Evolutionary conservation across 2,797 vertebrate species (phyloP).

Genomic region (Dryobates pubescens): DNA sequence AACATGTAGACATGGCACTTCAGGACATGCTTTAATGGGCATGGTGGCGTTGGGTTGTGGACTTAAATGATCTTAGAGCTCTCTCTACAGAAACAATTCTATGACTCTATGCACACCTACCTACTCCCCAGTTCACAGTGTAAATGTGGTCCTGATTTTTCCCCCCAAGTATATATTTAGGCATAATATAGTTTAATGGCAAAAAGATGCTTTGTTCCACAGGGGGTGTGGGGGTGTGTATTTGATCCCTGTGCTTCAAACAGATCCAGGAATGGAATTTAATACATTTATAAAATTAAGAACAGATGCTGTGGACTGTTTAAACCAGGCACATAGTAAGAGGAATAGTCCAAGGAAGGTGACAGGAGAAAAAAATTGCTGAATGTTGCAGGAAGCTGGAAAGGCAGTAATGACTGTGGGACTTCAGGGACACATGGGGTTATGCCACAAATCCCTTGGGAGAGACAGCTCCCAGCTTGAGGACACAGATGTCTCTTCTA

Average conservation of each 20-base stretch:
- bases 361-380: slow-evolving; percentile 9
- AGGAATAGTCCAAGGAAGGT: slow-evolving; percentile 53
- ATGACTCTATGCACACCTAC: rapidly evolving
- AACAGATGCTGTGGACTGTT: slow-evolving; percentile 64
- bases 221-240: neutral
- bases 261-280: slow-evolving; percentile 65
- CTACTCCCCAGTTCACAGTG: neutral
- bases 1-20: too few relatives aligned
- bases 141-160: neutral
- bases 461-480: neutral
- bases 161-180: neutral
- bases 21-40: too few relatives aligned
- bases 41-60: too few relatives aligned
- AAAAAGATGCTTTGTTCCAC: slow-evolving; percentile 56
- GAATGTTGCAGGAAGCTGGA: slow-evolving; percentile 11
- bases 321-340: slow-evolving; percentile 64
- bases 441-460: slow-evolving; percentile 19
- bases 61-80: too few relatives aligned
- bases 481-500: neutral
- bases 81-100: too few relatives aligned
- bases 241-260: slow-evolving; percentile 61
- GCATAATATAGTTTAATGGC: slow-evolving; percentile 30
- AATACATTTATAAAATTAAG: slow-evolving; percentile 69
- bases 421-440: neutral
- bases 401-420: neutral